Conservation (phyloP, 2,797 vertebrate genomes). For the Eulemur coronatus region DNA sequence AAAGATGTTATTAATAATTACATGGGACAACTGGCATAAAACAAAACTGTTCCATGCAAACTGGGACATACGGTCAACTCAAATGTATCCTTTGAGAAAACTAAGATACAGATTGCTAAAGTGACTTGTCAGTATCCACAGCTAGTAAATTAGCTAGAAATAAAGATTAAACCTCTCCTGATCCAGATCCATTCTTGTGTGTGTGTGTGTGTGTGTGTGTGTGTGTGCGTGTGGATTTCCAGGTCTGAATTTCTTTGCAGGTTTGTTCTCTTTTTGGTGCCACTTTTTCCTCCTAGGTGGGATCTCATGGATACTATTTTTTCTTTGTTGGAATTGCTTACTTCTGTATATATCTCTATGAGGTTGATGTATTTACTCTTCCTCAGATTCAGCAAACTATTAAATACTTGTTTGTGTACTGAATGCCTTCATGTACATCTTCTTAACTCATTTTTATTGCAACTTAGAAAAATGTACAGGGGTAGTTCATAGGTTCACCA, state of each 20-base stretch:
- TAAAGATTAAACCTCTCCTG: background rate
- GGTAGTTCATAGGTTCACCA: slow-evolving; percentile 53
- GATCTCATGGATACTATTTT: background rate
- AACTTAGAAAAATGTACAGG: background rate
- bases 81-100: background rate
- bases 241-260: background rate
- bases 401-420: background rate
- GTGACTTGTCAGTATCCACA: background rate
- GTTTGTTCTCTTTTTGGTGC: background rate
- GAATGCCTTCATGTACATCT: background rate
- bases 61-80: background rate
- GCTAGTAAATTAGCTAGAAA: background rate
- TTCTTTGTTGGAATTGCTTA: background rate
- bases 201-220: no score
- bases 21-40: background rate
- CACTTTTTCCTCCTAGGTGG: background rate
- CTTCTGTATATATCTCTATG: no score
- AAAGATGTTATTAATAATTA: background rate
- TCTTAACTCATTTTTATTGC: background rate
- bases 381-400: background rate
- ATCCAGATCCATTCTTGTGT: background rate
- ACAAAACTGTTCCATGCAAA: background rate
- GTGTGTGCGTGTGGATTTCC: background rate
- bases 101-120: background rate
- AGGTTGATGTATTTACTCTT: background rate